Evolutionary conservation across 1,140 invertebrate species (phyloP).

Genomic region (Tetraneura akinire): DNA sequence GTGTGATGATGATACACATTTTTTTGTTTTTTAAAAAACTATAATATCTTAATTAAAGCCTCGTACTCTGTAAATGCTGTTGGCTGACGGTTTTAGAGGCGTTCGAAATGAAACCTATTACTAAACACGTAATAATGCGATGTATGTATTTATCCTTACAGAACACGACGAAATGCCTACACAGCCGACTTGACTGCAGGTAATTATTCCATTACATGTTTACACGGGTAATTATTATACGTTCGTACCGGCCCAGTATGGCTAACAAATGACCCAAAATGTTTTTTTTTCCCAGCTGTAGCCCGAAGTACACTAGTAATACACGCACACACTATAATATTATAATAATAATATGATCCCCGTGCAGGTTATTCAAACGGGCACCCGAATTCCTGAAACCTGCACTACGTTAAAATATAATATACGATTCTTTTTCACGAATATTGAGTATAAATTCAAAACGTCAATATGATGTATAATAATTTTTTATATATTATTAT

Average conservation of each 20-base stretch:
- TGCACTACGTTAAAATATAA: too few relatives aligned
- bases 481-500: too few relatives aligned
- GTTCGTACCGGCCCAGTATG: too few relatives aligned
- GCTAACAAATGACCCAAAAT: background rate
- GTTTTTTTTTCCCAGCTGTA: background rate
- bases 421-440: too few relatives aligned
- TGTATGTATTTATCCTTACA: background rate
- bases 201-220: conserved; percentile 48
- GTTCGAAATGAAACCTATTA: background rate
- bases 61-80: too few relatives aligned
- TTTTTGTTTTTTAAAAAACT: too few relatives aligned
- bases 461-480: too few relatives aligned
- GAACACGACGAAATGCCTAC: conserved; percentile 47
- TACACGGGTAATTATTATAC: conserved; percentile 36
- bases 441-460: too few relatives aligned
- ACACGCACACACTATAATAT: background rate
- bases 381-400: background rate
- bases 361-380: background rate
- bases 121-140: background rate
- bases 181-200: conserved; percentile 33
- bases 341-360: background rate
- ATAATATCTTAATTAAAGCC: too few relatives aligned
- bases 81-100: background rate
- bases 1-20: too few relatives aligned
- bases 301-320: background rate